These are phyloP conservation scores for Agrenia bidenticulata DNA, from an alignment of 2,888 invertebrate genomes.

Conservation along the genomic window DNA sequence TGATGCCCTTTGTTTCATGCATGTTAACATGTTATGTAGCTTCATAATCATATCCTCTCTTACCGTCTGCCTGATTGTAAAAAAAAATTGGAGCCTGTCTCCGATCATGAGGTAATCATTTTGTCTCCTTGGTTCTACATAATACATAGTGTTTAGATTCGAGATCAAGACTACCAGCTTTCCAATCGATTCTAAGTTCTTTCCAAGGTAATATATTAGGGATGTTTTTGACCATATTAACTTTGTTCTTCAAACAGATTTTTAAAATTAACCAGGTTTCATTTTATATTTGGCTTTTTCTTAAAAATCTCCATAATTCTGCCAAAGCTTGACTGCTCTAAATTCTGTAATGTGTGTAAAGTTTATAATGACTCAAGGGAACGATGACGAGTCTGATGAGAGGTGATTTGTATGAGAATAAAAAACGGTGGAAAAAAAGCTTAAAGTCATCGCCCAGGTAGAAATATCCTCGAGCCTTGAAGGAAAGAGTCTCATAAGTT, in stretches of 20 bases:
- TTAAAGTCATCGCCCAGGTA: slow-evolving; percentile 2
- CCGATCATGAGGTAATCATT: slow-evolving; percentile 12
- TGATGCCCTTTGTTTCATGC: not conserved
- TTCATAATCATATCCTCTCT: not conserved
- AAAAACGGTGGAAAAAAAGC: not conserved
- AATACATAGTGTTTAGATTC: not conserved
- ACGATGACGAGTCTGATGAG: not conserved
- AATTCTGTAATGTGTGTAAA: too few relatives aligned
- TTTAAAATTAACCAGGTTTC: not conserved
- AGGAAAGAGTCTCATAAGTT: not conserved
- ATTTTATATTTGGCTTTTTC: not conserved
- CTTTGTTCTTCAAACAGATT: too few relatives aligned
- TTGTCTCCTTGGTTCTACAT: not conserved
- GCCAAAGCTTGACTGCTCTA: not conserved
- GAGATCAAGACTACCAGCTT: too few relatives aligned
- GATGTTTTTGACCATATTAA: too few relatives aligned
- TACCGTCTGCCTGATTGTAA: not conserved
- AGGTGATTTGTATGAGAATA: not conserved
- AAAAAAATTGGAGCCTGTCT: slow-evolving; percentile 15
- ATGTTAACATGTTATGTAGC: not conserved
- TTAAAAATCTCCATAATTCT: not conserved
- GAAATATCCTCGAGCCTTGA: not conserved
- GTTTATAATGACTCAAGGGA: too few relatives aligned
- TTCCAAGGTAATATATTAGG: too few relatives aligned
- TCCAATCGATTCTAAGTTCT: too few relatives aligned